A percentile compares a stretch with the other conserved stretches of the same genome.
phyloP scores from a whole-genome alignment of 2,888 invertebrate genomes.

The Frankliniella fusca region DNA sequence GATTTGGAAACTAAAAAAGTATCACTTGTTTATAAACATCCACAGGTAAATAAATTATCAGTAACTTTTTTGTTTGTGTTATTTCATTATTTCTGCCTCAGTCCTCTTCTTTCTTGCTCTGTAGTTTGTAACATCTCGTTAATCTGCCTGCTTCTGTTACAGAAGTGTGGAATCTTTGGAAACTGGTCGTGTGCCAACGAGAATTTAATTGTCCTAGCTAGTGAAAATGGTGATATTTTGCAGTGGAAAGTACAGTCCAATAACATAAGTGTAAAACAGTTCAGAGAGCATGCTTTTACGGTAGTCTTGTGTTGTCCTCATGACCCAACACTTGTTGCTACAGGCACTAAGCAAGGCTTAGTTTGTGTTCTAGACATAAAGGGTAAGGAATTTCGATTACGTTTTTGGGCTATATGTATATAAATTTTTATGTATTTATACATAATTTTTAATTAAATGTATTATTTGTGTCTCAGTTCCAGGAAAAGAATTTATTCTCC shows the following conservation, averaged over 20 bases:
- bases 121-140: background rate
- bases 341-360: background rate
- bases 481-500: background rate
- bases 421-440: background rate
- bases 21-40: background rate
- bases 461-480: background rate
- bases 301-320: background rate
- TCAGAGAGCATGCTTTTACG: background rate
- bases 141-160: background rate
- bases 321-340: background rate
- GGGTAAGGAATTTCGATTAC: background rate
- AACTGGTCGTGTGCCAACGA: background rate
- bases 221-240: background rate
- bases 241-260: background rate
- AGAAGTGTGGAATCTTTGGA: background rate
- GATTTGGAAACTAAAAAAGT: background rate
- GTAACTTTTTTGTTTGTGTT: background rate
- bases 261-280: background rate
- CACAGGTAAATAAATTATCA: background rate
- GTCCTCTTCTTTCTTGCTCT: background rate
- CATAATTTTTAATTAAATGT: background rate
- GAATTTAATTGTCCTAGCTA: background rate
- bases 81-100: background rate
- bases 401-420: background rate
- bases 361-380: background rate